Percentiles rank a stretch among this genome's conserved stretches.
These are phyloP conservation scores for Xiphydria camelus DNA, from an alignment of 2,888 invertebrate genomes.

Conservation along the genomic window DNA sequence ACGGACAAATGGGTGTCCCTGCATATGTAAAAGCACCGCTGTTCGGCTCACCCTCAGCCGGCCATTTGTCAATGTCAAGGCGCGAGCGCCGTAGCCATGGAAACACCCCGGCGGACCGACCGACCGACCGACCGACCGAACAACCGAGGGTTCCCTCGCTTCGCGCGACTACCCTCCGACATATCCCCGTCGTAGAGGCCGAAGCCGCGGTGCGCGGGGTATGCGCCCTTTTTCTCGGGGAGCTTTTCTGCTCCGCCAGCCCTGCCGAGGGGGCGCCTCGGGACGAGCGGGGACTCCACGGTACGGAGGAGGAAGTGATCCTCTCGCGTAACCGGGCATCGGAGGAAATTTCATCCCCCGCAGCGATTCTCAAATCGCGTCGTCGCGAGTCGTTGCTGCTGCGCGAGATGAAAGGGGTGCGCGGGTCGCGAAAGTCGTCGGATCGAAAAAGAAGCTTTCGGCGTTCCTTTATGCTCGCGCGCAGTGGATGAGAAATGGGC, in stretches of 20 bases:
- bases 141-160: slow-evolving; percentile 31
- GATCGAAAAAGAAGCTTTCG: too few species aligned
- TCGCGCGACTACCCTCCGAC: slow-evolving; percentile 22
- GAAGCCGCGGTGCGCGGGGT: slow-evolving; percentile 14
- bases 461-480: too few species aligned
- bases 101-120: slow-evolving; percentile 47
- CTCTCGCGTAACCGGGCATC: too few species aligned
- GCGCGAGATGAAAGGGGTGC: too few species aligned
- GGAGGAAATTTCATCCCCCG: too few species aligned
- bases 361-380: too few species aligned
- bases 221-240: slow-evolving; percentile 17
- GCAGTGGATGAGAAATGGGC: too few species aligned
- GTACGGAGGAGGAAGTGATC: too few species aligned
- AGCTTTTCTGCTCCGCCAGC: slow-evolving; percentile 13
- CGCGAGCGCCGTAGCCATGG: slow-evolving; percentile 58
- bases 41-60: slow-evolving; percentile 56
- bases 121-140: slow-evolving; percentile 33
- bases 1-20: slow-evolving; percentile 59
- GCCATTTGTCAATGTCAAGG: slow-evolving; percentile 59
- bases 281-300: slow-evolving; percentile 29
- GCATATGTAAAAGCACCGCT: slow-evolving; percentile 59
- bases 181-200: slow-evolving; percentile 4
- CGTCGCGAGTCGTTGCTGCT: too few species aligned
- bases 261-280: slow-evolving; percentile 42
- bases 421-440: too few species aligned